Base-by-base conservation (phyloP, 2,113 vertebrate species). In the Perca fluviatilis region DNA sequence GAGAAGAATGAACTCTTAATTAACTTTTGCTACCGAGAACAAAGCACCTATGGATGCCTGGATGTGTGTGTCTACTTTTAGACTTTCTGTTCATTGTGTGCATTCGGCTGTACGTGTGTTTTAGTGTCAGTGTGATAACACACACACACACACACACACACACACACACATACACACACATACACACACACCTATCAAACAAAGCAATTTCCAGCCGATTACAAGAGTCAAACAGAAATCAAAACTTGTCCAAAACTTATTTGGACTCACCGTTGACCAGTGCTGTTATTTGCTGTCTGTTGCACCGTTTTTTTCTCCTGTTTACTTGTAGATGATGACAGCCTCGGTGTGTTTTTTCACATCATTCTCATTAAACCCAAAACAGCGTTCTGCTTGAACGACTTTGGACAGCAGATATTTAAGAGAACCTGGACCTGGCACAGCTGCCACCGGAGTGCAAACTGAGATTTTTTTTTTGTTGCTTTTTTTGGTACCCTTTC, bases 341-440 rank as follows among this genome's bases (percentile, higher is more conserved):
- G 46, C 53, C 36, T 0, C 15, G 8, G 6, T 36, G 19, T n/a
- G 40, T 58, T 53, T 12, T 77, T 74, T 54, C 0, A 53, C 83
- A 77, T 77, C n/a, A 50, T 74, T 70, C 80, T 87, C 83, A 86
- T 87, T 84, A 87, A 83, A 83, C 21, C 40, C 18, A 56, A 57
- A 80, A 49, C 77, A 78, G 14, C 1, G 74, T 69, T 83, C 73
- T 63, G 69, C 79, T 9, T 61, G 68, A 82, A 27, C 6, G 6
- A 73, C 56, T 68, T 40, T 0, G 54, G 72, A 74, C 63, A 64
- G 77, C 61, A 61, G 73, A 58, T 79, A 61, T 69, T 79, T 58
- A 57, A 69, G 14, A 66, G 36, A 23, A 60, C 61, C 71, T 53
- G 79, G 11, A 18, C 4, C 57, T 56, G 66, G 30, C 65, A 12